These are phyloP conservation scores for Syngnathus rostellatus DNA, from an alignment of 2,797 vertebrate genomes.

Conservation along the genomic window DNA sequence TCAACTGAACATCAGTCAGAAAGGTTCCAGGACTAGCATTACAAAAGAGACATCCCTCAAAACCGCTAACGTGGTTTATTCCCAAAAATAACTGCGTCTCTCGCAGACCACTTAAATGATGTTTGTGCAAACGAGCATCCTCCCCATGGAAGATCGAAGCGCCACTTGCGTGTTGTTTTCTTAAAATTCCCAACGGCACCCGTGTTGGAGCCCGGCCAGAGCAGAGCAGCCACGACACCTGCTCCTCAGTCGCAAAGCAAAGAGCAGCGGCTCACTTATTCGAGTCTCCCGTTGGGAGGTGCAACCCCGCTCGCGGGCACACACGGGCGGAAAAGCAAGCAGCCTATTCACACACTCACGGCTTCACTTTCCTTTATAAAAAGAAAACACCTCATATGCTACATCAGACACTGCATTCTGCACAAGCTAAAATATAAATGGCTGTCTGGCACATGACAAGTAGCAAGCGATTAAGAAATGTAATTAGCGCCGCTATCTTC, in stretches of 20 bases:
- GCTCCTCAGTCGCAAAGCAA: constrained; percentile 33
- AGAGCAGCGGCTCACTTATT: constrained; percentile 29
- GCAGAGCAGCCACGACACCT: constrained; percentile 38
- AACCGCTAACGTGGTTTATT: too few relatives aligned
- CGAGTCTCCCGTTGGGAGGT: constrained; percentile 35
- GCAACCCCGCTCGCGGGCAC: constrained; percentile 24
- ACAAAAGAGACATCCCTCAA: too few relatives aligned
- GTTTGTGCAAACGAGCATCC: constrained; percentile 11
- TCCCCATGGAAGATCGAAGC: background rate
- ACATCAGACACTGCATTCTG: constrained; percentile 14
- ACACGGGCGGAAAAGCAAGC: constrained; percentile 29
- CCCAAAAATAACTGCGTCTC: background rate
- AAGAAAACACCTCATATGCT: background rate
- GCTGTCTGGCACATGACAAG: constrained; percentile 8
- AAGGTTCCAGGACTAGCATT: background rate
- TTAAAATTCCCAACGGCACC: background rate
- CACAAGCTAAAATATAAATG: constrained; percentile 44
- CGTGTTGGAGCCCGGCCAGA: constrained; percentile 6
- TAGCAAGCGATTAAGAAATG: background rate
- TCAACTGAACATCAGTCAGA: background rate
- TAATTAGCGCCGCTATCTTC: background rate
- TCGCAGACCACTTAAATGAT: background rate
- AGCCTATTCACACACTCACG: constrained; percentile 27
- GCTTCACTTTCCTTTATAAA: constrained; percentile 11
- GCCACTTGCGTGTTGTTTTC: background rate